Evolutionary conservation across 2,888 invertebrate genomes (phyloP).

Genomic region (Drosophila austrosaltans): DNA sequence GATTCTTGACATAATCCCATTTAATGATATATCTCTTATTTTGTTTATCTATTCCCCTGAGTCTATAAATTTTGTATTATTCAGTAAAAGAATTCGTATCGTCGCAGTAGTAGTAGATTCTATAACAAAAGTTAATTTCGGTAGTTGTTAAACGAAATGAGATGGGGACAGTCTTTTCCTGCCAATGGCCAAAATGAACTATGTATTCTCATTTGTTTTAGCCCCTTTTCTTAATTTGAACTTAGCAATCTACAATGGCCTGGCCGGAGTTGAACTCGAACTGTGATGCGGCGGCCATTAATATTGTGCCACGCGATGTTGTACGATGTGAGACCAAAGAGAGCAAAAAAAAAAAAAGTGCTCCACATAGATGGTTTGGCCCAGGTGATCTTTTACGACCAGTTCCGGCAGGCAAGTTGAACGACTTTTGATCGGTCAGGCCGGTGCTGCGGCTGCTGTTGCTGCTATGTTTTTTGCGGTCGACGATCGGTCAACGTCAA

Average conservation of each 20-base stretch:
- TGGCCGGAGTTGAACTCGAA: constrained; percentile 46
- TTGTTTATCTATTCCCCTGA: too few relatives aligned
- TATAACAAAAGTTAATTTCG: background rate
- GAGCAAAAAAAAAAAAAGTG: constrained; percentile 31
- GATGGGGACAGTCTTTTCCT: constrained; percentile 39
- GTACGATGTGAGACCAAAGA: constrained; percentile 51
- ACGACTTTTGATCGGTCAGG: constrained; percentile 79
- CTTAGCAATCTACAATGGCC: constrained; percentile 31
- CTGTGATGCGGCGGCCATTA: constrained; percentile 71
- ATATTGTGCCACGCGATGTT: constrained; percentile 70
- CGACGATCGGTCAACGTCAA: constrained; percentile 81
- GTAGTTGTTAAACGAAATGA: background rate
- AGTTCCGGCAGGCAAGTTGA: constrained; percentile 81
- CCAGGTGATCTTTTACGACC: constrained; percentile 77
- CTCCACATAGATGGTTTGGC: constrained; percentile 66
- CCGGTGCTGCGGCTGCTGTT: constrained; percentile 13
- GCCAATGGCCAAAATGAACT: constrained; percentile 60
- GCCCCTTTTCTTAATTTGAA: constrained; percentile 46
- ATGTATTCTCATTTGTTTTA: constrained; percentile 38
- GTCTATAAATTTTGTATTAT: background rate
- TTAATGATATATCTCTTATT: too few relatives aligned
- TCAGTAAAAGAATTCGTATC: background rate
- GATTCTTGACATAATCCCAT: too few relatives aligned
- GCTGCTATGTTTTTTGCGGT: constrained; percentile 68
- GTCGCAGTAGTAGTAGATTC: constrained; percentile 1